Evolutionary conservation across 2,888 invertebrate genomes (phyloP), one percentile per base, ranked within the genome.

Genomic region (Brenthis hecate): DNA sequence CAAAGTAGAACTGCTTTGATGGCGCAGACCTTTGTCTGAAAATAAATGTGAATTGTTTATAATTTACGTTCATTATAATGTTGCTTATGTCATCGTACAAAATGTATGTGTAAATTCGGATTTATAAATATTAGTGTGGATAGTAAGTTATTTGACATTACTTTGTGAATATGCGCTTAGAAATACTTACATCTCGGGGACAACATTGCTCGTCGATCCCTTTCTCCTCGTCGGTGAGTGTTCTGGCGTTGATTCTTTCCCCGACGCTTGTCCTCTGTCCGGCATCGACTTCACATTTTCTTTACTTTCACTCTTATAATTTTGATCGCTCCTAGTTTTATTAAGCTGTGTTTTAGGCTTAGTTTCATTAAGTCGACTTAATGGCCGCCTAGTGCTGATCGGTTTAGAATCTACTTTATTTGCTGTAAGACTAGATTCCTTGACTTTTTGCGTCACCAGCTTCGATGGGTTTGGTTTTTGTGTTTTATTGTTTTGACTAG

Each of bases 1-100:
- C 96, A 80, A 97, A 97, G 87, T 97, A 97, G 85, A 97, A 97
- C 68, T 92, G 92, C 65, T 92, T 92, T 0, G 91, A 91, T 60
- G 92, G 92, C 3, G 86, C 79, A 28, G 82, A 73, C 69, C 85
- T 87, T 75, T 80, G 81, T 66, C 89, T 91, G 48, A 62, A 69
- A 71, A 56, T 60, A 55, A 58, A 64, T 66, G 11, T 36, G n/a
- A n/a, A 53, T 55, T 64, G 0, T 13, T 48, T 36, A 8, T 19
- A 47, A 56, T 6, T 28, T 13, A 32, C 13, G 5, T n/a, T 50
- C 50, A 50, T 0, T 50, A 3, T 13, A 16, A 16, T 5, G 3
- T 5, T 19, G 19, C 19, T 19, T 36, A 8, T 1, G 36, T 36
- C 36, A 6, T 6, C 36, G 6, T 36, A 36, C 8, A 36, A 6